Conservation (phyloP, 2,113 vertebrate genomes). For the Embiotoca jacksoni region DNA sequence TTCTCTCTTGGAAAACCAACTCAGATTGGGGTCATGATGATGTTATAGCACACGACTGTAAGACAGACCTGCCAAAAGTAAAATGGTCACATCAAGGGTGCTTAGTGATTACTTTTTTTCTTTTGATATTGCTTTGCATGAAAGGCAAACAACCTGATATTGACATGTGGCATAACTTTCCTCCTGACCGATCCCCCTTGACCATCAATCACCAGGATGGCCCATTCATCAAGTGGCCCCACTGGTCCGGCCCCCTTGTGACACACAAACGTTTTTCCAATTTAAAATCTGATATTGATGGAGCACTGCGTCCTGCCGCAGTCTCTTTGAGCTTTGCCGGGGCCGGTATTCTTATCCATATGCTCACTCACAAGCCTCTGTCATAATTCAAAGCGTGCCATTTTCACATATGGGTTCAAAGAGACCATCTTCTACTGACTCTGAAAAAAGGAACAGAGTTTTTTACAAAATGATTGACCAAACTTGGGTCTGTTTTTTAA, state of each 20-base stretch:
- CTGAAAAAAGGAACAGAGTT: background rate
- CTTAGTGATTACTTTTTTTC: slow-evolving; percentile 40
- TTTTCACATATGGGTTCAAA: slow-evolving; percentile 26
- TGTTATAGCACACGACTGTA: background rate
- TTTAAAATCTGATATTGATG: slow-evolving; percentile 81
- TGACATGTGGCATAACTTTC: slow-evolving; percentile 74
- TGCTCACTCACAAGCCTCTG: slow-evolving; percentile 16
- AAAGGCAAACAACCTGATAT: slow-evolving; percentile 64
- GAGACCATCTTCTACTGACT: background rate
- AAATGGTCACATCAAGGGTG: slow-evolving; percentile 52
- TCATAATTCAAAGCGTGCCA: slow-evolving; percentile 38
- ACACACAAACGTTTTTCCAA: slow-evolving; percentile 78
- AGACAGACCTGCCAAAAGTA: slow-evolving; percentile 17
- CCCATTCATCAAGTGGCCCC: slow-evolving; percentile 76
- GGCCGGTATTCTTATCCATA: slow-evolving; percentile 48
- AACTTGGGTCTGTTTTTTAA: background rate
- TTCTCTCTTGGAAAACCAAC: background rate
- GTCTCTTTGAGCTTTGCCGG: slow-evolving; percentile 50
- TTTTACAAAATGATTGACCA: background rate
- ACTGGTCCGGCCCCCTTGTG: slow-evolving; percentile 61
- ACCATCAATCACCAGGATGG: slow-evolving; percentile 77
- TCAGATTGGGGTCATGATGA: background rate
- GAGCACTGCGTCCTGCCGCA: slow-evolving; percentile 66
- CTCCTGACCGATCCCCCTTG: slow-evolving; percentile 62
- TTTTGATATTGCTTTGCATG: slow-evolving; percentile 45